Conservation (phyloP, 2,113 vertebrate species). For the Meriones unguiculatus region DNA sequence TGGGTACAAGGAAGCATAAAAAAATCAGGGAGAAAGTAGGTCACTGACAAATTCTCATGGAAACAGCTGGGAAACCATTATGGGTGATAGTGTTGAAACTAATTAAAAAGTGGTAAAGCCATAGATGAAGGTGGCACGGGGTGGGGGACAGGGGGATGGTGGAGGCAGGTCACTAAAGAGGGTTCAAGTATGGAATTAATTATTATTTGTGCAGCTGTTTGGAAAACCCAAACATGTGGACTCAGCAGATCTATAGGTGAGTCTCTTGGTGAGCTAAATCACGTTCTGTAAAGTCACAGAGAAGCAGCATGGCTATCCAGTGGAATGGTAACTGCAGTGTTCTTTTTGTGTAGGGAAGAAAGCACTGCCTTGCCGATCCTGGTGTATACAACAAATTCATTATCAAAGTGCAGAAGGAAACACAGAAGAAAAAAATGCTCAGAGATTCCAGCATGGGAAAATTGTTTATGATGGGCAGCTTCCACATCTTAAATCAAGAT, state of each 20-base stretch:
- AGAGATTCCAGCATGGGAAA: background rate
- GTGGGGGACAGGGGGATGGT: background rate
- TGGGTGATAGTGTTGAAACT: background rate
- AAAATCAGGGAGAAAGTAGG: slow-evolving; percentile 70
- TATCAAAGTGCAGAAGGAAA: slow-evolving; percentile 53
- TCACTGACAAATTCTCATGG: slow-evolving; percentile 45
- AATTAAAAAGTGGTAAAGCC: slow-evolving; percentile 48
- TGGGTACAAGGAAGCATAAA: slow-evolving; percentile 55
- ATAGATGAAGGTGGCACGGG: background rate
- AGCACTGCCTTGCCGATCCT: background rate
- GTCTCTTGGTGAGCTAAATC: background rate
- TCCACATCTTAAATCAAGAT: slow-evolving; percentile 59
- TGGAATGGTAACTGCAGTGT: background rate
- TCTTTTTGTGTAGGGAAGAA: background rate
- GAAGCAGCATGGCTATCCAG: background rate
- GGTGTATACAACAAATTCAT: slow-evolving; percentile 8
- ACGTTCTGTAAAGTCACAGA: slow-evolving; percentile 40
- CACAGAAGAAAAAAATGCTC: background rate
- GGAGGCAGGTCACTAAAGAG: background rate
- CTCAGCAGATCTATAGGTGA: slow-evolving; percentile 25
- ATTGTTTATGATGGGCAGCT: slow-evolving; percentile 8
- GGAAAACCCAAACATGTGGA: slow-evolving; percentile 18
- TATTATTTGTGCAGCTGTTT: background rate
- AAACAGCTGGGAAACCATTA: slow-evolving; percentile 49
- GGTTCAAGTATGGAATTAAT: background rate